phyloP scores from a whole-genome alignment of 2,113 vertebrate genomes.

The Manacus vitellinus region DNA sequence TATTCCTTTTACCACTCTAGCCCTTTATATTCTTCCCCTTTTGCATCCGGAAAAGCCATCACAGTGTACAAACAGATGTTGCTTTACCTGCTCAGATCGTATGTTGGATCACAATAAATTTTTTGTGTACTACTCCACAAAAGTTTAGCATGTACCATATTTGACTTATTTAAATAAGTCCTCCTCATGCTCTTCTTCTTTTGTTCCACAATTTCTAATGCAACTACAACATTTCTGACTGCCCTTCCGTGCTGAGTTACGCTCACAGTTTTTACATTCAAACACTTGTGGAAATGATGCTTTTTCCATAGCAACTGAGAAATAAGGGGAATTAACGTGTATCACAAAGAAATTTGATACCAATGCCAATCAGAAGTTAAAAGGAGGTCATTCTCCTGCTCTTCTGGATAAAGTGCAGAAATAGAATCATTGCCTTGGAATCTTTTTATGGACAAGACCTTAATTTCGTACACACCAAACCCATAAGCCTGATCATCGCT shows the following conservation, averaged over 20 bases:
- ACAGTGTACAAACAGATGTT: slow-evolving; percentile 51
- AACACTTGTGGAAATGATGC: background rate
- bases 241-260: background rate
- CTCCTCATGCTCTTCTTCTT: background rate
- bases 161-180: background rate
- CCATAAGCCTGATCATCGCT: slow-evolving; percentile 56
- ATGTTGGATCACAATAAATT: background rate
- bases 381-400: slow-evolving; percentile 38
- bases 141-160: background rate
- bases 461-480: slow-evolving; percentile 71
- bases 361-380: slow-evolving; percentile 8
- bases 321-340: slow-evolving; percentile 35
- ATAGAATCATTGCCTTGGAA: slow-evolving; percentile 57
- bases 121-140: slow-evolving; percentile 16
- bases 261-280: background rate
- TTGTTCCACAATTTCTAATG: background rate
- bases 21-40: slow-evolving; percentile 38
- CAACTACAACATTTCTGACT: background rate
- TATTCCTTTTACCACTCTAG: slow-evolving; percentile 40
- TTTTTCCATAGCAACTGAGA: slow-evolving; percentile 14
- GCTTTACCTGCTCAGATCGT: slow-evolving; percentile 2
- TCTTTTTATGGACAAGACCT: slow-evolving; percentile 68
- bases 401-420: slow-evolving; percentile 58
- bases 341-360: slow-evolving; percentile 55
- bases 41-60: slow-evolving; percentile 54